These are phyloP conservation scores for Tylochromis polylepis DNA, from an alignment of 2,113 vertebrate genomes.

Conservation along the genomic window DNA sequence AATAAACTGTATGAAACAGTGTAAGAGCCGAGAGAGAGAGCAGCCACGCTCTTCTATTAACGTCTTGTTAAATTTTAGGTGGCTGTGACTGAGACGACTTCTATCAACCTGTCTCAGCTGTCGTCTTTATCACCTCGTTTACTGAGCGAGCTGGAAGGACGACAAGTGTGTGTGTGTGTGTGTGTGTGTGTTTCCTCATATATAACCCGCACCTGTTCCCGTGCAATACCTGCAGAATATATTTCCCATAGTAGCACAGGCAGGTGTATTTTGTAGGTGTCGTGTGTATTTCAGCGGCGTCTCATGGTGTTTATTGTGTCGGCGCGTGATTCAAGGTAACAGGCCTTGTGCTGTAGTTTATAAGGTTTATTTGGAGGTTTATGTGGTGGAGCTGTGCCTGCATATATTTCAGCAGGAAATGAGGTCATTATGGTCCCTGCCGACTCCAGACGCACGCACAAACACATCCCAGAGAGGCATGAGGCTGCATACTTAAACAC, in stretches of 20 bases:
- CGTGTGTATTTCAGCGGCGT: not conserved
- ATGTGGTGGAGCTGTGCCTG: conserved; percentile 37
- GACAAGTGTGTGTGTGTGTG: not conserved
- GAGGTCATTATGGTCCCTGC: conserved; percentile 38
- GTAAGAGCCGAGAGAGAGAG: not conserved
- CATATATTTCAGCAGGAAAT: conserved; percentile 58
- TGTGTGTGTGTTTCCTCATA: not conserved
- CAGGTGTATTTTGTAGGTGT: not conserved
- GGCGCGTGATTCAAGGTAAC: conserved; percentile 7
- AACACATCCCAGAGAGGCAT: conserved; percentile 16
- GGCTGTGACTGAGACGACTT: not conserved
- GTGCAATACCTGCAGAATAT: not conserved
- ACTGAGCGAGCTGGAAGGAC: not conserved
- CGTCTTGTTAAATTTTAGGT: conserved; percentile 23
- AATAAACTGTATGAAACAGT: not conserved
- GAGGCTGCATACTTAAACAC: conserved; percentile 46
- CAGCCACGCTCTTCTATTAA: not conserved
- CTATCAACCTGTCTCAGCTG: conserved; percentile 12
- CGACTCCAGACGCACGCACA: not conserved
- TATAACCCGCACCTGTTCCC: not conserved
- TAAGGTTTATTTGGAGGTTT: conserved; percentile 48
- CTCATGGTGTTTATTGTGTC: not conserved
- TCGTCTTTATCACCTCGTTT: conserved; percentile 18
- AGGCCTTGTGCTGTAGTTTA: conserved; percentile 11
- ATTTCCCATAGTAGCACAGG: not conserved